These are phyloP conservation scores for Subacronicta megacephala DNA, from an alignment of 2,888 invertebrate genomes.

Conservation along the genomic window DNA sequence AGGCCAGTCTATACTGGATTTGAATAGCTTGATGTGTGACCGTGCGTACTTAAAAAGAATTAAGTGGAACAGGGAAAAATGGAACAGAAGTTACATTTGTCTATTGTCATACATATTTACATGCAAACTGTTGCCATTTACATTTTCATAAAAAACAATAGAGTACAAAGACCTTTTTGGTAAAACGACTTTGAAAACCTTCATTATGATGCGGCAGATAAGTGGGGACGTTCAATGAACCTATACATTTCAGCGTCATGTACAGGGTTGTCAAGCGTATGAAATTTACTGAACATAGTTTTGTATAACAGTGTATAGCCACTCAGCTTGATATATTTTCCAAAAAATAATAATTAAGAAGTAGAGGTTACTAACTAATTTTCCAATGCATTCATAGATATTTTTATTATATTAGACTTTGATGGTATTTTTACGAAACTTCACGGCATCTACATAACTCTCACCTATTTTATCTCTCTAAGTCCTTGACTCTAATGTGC, in stretches of 20 bases:
- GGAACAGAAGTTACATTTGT: slow-evolving; percentile 22
- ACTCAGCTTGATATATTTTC: too few relatives aligned
- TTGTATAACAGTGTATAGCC: too few relatives aligned
- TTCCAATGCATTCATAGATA: too few relatives aligned
- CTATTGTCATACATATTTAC: slow-evolving; percentile 31
- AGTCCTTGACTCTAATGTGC: too few relatives aligned
- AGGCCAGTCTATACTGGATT: too few relatives aligned
- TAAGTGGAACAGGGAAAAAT: slow-evolving; percentile 16
- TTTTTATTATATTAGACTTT: too few relatives aligned
- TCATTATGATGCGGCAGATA: slow-evolving; percentile 26
- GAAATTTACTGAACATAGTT: neutral
- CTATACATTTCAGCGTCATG: slow-evolving; percentile 16
- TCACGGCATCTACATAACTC: too few relatives aligned
- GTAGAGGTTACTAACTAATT: too few relatives aligned
- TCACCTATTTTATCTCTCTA: too few relatives aligned
- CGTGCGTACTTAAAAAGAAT: slow-evolving; percentile 11
- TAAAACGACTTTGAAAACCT: slow-evolving; percentile 31
- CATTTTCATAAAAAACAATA: slow-evolving; percentile 33
- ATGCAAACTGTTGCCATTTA: slow-evolving; percentile 37
- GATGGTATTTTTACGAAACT: too few relatives aligned
- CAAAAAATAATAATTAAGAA: too few relatives aligned
- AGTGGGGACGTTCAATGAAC: slow-evolving; percentile 45
- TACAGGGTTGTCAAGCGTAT: slow-evolving; percentile 15
- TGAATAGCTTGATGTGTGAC: too few relatives aligned
- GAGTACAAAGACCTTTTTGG: slow-evolving; percentile 44